phyloP scores from a whole-genome alignment of 2,113 vertebrate species.

The Chrysemys picta region DNA sequence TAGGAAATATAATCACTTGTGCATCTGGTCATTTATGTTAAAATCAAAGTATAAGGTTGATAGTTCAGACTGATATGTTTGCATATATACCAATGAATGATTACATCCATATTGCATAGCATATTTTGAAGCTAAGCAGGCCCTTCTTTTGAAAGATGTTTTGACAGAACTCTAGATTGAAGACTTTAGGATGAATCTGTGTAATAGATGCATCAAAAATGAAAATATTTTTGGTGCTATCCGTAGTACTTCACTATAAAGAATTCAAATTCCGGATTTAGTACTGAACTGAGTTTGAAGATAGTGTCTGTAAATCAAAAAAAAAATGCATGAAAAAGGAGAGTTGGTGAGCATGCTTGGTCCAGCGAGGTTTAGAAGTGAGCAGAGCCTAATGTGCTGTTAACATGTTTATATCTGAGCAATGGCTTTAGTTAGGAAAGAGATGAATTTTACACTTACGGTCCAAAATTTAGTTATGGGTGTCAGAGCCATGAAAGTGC shows the following conservation, averaged over 20 bases:
- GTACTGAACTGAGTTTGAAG: accelerated
- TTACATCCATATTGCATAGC: neutral
- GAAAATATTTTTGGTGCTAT: neutral
- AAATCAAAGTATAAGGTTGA: neutral
- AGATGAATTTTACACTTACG: neutral
- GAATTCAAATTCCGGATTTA: neutral
- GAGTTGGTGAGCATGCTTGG: neutral
- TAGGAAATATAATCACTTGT: neutral
- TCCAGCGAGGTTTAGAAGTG: neutral
- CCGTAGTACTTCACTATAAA: neutral
- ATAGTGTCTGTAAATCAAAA: neutral
- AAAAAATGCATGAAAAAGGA: neutral
- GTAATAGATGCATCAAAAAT: neutral
- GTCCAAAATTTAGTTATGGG: neutral
- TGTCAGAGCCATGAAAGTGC: no score
- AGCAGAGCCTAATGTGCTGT: neutral
- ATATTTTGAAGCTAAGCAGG: neutral
- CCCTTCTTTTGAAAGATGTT: neutral
- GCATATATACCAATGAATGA: neutral
- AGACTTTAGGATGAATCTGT: neutral
- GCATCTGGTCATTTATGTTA: neutral
- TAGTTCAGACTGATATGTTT: neutral
- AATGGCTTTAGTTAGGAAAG: neutral
- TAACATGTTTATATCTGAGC: neutral
- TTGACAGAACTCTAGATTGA: neutral